Evolutionary conservation across 2,113 vertebrate species (phyloP).

Genomic region (Miniopterus natalensis): DNA sequence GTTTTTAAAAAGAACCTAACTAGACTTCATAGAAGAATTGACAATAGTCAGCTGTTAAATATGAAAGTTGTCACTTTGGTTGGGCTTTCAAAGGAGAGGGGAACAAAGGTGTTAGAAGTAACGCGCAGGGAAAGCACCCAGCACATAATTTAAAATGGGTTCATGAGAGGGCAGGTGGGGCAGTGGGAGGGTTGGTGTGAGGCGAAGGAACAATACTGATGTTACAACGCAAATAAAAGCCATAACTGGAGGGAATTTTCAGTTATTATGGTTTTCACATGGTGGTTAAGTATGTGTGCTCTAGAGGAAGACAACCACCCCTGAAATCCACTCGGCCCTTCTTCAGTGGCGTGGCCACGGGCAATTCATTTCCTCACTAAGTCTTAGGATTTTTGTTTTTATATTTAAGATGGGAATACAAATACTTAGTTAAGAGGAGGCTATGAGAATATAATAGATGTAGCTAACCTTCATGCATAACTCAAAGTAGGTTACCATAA

Average conservation of each 20-base stretch:
- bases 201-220: neutral
- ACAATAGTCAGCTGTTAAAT: neutral
- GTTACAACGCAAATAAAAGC: neutral
- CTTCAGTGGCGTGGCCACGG: neutral
- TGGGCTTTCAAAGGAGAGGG: neutral
- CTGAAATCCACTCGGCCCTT: neutral
- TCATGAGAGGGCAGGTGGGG: neutral
- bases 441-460: neutral
- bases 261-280: neutral
- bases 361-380: neutral
- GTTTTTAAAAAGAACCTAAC: neutral
- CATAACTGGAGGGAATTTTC: neutral
- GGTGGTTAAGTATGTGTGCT: neutral
- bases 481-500: neutral
- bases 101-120: neutral
- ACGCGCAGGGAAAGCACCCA: neutral
- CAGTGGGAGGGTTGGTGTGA: neutral
- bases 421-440: neutral
- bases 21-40: neutral
- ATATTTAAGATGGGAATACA: neutral
- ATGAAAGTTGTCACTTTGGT: neutral
- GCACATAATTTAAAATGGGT: neutral
- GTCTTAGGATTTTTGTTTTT: neutral
- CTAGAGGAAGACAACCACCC: neutral
- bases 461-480: neutral